Conservation (phyloP, 1,140 invertebrate genomes). For the Cryptotermes secundus region DNA sequence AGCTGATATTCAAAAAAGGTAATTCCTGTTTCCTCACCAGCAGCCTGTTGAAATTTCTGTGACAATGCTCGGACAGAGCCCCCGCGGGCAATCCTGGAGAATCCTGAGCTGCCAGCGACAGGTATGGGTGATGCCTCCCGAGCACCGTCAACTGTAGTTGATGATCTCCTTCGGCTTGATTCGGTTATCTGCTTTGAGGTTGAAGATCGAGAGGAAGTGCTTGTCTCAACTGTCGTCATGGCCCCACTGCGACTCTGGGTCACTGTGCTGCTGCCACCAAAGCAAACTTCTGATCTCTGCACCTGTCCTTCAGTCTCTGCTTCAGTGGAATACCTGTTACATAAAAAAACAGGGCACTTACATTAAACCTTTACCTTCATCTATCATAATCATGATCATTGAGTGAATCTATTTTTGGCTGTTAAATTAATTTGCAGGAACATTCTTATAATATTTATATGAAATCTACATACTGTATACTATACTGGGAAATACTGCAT, state of each 20-base stretch:
- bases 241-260: background rate
- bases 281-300: background rate
- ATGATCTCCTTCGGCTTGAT: constrained; percentile 15
- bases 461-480: too few species aligned
- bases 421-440: too few species aligned
- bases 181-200: constrained; percentile 20
- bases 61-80: constrained; percentile 70
- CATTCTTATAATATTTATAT: too few species aligned
- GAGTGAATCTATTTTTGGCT: too few species aligned
- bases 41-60: constrained; percentile 70
- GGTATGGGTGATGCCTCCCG: constrained; percentile 29
- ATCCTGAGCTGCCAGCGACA: constrained; percentile 32
- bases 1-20: background rate
- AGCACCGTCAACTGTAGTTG: constrained; percentile 5
- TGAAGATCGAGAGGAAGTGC: constrained; percentile 24
- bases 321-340: background rate
- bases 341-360: too few species aligned
- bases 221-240: background rate
- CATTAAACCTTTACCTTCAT: too few species aligned
- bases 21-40: constrained; percentile 23
- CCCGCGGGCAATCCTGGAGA: constrained; percentile 58
- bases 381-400: too few species aligned
- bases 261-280: background rate
- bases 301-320: constrained; percentile 1
- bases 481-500: too few species aligned